Evolutionary conservation across 35 echinoderm and acorn worm genomes (phyloP), one percentile per base, ranked within the genome.

Genomic region (Acanthaster planci): DNA sequence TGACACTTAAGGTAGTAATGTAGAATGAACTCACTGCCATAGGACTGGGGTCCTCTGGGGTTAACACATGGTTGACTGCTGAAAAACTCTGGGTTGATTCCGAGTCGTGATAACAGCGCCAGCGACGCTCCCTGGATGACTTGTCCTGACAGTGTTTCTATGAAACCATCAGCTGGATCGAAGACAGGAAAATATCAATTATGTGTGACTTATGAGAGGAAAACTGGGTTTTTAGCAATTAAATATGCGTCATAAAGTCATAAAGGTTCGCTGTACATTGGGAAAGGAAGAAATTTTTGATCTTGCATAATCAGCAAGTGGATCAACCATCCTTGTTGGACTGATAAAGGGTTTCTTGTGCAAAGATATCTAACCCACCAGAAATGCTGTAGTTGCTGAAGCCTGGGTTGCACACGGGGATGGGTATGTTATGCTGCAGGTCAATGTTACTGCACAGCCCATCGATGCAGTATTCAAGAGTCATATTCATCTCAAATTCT

Each of bases 111-210:
- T 18, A 68, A 18, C 4, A 68, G 60, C 3, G 60, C n/a, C 32
- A 68, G 7, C n/a, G 60, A 27, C 18, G 60, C 60, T 68, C 60
- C 60, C 32, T 68, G 60, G n/a, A 68, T 68, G n/a, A 68, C 60
- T 23, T 68, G n/a, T 7, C 60, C 60, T 27, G 60, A 23, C 8
- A 35, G 4, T 17, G 32, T 27, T 17, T 68, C 60, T 27, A 68
- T 68, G 60, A 68, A 68, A 35, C 60, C 60, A 68, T 68, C 60
- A 4, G 7, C 60, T 68, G 60, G n/a, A 27, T 4, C 8, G 17
- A 68, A 68, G 18, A 6, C 8, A 5, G 8, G 18, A 68, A 23
- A 68, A 68, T 3, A 6, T 27, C 3, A 7, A 6, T 5, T 35
- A 68, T 35, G 32, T 68, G 42, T 47, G 42, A 47, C 12, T 47